A percentile compares a stretch with the other conserved stretches of the same genome.
Conservation (phyloP, 2,888 invertebrate species). For the Papilio protenor region DNA sequence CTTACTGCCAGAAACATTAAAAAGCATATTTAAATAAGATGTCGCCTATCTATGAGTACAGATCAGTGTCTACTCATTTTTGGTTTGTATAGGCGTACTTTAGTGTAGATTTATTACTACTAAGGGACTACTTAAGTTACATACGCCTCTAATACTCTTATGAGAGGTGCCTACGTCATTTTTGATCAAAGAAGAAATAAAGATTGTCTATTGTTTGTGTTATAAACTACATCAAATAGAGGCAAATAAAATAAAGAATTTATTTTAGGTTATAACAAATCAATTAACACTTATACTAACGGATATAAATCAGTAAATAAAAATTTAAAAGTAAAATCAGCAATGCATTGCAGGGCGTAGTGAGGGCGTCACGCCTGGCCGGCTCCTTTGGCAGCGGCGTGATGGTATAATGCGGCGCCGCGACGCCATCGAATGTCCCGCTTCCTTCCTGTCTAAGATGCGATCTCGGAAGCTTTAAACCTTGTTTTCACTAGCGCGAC, state of each 20-base stretch:
- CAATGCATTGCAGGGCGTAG: constrained; percentile 34
- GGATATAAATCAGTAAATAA: constrained; percentile 15
- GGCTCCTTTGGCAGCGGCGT: constrained; percentile 55
- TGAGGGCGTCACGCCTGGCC: constrained; percentile 52
- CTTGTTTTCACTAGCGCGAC: neutral
- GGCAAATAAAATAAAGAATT: neutral
- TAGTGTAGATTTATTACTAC: neutral
- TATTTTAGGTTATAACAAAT: neutral
- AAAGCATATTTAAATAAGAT: no score
- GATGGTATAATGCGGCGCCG: constrained; percentile 69
- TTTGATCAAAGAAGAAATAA: no score
- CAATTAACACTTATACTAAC: constrained; percentile 11
- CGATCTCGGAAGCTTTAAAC: constrained; percentile 48
- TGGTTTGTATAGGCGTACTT: neutral
- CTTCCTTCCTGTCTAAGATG: constrained; percentile 72
- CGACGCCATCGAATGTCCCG: constrained; percentile 64
- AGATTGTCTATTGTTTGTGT: no score
- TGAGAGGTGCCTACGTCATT: no score
- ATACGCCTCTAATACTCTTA: no score
- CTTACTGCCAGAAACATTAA: no score
- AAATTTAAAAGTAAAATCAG: constrained; percentile 15
- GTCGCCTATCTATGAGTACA: no score
- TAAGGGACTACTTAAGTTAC: neutral
- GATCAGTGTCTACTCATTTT: neutral
- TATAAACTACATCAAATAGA: neutral